Evolutionary conservation across 2,113 vertebrate genomes (phyloP).

Genomic region (Engystomops pustulosus): DNA sequence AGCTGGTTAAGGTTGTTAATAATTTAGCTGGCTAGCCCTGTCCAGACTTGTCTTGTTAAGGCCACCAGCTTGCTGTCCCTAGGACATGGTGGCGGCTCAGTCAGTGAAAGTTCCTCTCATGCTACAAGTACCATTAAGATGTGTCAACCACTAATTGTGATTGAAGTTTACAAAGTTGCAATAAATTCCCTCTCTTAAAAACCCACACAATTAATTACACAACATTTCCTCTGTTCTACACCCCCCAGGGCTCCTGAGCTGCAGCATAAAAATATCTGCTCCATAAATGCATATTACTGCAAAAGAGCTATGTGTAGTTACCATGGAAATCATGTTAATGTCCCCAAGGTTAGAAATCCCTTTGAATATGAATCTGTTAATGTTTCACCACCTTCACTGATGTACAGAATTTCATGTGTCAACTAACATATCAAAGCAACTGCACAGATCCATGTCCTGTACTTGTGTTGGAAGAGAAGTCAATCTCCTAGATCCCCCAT

Average conservation of each 20-base stretch:
- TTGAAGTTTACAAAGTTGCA: conserved; percentile 38
- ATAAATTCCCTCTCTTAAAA: conserved; percentile 19
- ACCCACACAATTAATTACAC: conserved; percentile 35
- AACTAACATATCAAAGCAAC: neutral
- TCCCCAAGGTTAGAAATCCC: conserved; percentile 33
- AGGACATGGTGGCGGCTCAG: neutral
- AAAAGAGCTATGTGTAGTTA: conserved; percentile 19
- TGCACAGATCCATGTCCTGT: no score
- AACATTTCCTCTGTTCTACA: conserved; percentile 5
- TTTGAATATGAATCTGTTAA: conserved; percentile 37
- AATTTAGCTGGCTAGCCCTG: neutral
- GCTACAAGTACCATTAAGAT: conserved; percentile 4
- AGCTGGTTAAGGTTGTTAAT: neutral
- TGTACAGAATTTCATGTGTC: neutral
- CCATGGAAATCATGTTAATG: conserved; percentile 13
- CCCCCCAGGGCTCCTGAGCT: neutral
- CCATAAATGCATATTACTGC: conserved; percentile 17
- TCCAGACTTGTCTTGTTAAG: neutral
- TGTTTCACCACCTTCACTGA: conserved; percentile 29
- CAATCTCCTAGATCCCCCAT: no score
- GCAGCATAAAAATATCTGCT: neutral
- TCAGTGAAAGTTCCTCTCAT: neutral
- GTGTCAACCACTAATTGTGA: conserved; percentile 6
- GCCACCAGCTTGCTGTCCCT: neutral
- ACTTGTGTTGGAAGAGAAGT: no score